Evolutionary conservation across 1,140 invertebrate genomes (phyloP), one percentile per base, ranked within the genome.

Genomic region (Thaumetopoea pityocampa): DNA sequence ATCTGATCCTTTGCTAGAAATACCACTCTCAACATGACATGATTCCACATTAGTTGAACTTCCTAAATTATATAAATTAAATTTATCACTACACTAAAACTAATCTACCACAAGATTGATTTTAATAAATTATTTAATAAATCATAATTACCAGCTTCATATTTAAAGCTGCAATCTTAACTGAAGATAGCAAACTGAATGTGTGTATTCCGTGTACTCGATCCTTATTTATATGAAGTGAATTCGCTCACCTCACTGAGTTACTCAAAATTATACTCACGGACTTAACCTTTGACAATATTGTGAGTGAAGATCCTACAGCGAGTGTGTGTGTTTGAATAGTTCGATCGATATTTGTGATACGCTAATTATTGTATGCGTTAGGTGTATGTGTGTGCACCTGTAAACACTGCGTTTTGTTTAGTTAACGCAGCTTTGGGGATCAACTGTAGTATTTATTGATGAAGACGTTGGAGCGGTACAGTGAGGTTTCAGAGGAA

Each of bases 121-220:
- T 28, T 30, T 20, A 14, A 20, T 30, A 14, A 41, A 36, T 28
- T 34, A 47, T 43, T 30, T 30, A 48, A 35, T 35, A n/a, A n/a
- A n/a, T n/a, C n/a, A n/a, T 19, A 18, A 41, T 67, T 78, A 82
- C 78, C 79, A 78, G 73, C 72, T 83, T 83, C 79, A 83, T 80
- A 74, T 80, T 12, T 65, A 37, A 55, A 68, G 72, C 64, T 77
- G 70, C 68, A 64, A 34, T 46, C 47, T 46, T 40, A 34, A 14
- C 53, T 54, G 54, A 54, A 58, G 63, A 65, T 67, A n/a, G 60
- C 48, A 43, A 35, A 55, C 35, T 35, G 69, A 81, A 63, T 81
- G 73, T 77, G 51, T 53, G 22, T 29, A 44, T 33, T 40, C 27
- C 11, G 10, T 44, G 30, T 38, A 47, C 37, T 28, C 30, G 43